Evolutionary conservation across 2,797 vertebrate genomes (phyloP).

Genomic region (Uromys caudimaculatus): DNA sequence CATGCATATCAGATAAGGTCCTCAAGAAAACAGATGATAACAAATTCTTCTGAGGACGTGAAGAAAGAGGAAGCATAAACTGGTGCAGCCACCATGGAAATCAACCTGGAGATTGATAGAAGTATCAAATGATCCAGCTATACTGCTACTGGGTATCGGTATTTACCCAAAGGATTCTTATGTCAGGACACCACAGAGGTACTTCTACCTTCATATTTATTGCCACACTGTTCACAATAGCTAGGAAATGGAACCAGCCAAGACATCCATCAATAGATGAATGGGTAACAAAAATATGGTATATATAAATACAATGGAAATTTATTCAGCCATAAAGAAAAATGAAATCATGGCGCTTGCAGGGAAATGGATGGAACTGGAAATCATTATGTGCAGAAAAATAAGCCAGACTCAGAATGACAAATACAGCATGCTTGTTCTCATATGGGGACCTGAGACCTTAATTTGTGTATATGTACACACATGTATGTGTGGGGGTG

Average conservation of each 20-base stretch:
- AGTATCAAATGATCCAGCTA: background rate
- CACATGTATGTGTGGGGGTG: background rate
- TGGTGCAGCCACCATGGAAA: background rate
- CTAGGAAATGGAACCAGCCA: background rate
- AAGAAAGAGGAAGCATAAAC: background rate
- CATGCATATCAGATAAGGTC: background rate
- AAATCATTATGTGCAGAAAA: background rate
- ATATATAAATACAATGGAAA: background rate
- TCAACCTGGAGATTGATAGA: background rate
- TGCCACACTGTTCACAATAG: background rate
- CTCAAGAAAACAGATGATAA: background rate
- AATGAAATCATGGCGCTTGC: background rate
- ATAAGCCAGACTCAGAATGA: background rate
- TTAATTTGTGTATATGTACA: background rate
- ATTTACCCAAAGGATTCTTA: background rate
- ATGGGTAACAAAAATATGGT: background rate
- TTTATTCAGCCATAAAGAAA: constrained; percentile 9
- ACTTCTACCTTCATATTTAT: background rate
- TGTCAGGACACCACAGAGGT: background rate
- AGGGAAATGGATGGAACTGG: background rate
- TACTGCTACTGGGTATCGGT: background rate
- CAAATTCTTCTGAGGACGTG: background rate
- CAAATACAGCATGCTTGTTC: background rate
- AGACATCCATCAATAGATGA: background rate
- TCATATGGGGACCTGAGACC: background rate